phyloP scores from a whole-genome alignment of 2,888 invertebrate genomes.

The Calameuta filiformis region DNA sequence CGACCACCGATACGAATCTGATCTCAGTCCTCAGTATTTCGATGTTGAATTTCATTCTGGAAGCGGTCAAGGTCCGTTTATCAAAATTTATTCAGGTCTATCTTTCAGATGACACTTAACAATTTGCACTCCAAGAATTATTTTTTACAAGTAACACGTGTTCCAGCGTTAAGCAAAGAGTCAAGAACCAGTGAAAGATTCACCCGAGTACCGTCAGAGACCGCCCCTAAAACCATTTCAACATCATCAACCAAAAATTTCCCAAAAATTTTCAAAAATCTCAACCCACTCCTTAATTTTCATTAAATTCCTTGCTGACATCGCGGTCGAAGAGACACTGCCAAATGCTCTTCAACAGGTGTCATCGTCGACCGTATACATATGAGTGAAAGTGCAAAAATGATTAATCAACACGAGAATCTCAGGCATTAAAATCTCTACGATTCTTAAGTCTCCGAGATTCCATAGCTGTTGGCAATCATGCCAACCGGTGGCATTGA shows the following conservation, averaged over 20 bases:
- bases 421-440: background rate
- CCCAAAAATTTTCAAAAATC: background rate
- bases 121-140: background rate
- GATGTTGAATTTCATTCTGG: constrained; percentile 51
- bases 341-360: background rate
- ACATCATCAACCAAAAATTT: background rate
- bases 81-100: constrained; percentile 17
- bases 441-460: background rate
- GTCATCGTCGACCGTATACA: background rate
- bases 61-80: constrained; percentile 42
- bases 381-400: background rate
- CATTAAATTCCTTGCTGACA: background rate
- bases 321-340: background rate
- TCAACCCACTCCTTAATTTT: background rate
- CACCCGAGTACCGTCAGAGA: background rate
- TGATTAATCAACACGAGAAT: background rate
- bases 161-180: too few species aligned
- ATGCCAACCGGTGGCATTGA: too few species aligned
- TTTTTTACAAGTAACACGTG: too few species aligned
- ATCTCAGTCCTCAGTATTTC: constrained; percentile 41
- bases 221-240: background rate
- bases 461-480: background rate
- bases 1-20: constrained; percentile 36
- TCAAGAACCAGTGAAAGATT: background rate
- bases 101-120: background rate